Conservation (phyloP, 2,888 invertebrate genomes). For the Dynastes grantii region DNA sequence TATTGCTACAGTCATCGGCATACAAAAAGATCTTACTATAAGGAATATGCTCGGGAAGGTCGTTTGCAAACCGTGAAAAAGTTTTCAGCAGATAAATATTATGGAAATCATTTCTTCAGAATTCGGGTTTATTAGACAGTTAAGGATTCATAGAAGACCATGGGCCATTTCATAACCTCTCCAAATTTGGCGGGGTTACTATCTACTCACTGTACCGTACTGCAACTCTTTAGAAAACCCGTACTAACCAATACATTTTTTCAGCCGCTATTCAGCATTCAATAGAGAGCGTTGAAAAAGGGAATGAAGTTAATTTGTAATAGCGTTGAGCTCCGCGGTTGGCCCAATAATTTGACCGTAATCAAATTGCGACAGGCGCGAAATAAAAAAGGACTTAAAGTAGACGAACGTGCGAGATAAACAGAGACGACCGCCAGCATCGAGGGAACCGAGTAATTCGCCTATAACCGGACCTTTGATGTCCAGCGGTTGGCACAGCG, state of each 20-base stretch:
- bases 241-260: no score
- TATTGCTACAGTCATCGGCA: no score
- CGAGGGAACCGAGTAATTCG: not conserved
- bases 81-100: no score
- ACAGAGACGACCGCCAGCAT: not conserved
- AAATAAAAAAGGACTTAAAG: not conserved
- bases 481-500: not conserved
- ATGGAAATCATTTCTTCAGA: no score
- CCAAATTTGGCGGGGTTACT: not conserved
- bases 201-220: not conserved
- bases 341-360: constrained; percentile 1
- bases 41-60: no score
- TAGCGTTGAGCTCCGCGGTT: not conserved
- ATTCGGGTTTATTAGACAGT: no score
- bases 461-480: constrained; percentile 6
- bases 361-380: not conserved
- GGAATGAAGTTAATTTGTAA: constrained; percentile 12
- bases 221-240: not conserved
- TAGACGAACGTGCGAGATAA: not conserved
- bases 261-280: no score
- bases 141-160: no score
- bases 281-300: not conserved
- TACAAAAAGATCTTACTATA: no score
- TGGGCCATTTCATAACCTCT: no score
- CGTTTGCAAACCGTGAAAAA: no score